Conservation (phyloP, 2,113 vertebrate genomes). For the Dicerorhinus sumatrensis region DNA sequence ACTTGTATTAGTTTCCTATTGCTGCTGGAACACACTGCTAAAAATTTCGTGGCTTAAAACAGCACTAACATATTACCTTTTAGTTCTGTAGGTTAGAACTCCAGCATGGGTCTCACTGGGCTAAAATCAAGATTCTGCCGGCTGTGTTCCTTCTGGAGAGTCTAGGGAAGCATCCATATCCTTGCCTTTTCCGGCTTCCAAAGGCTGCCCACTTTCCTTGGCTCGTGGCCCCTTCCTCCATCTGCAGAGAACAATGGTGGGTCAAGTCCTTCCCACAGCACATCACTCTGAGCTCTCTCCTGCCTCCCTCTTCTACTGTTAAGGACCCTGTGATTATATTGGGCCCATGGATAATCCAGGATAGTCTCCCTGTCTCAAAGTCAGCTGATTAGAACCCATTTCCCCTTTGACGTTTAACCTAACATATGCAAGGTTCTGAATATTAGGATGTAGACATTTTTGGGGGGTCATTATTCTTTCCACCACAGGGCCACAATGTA, state of each 20-base stretch:
- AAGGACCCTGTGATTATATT: neutral
- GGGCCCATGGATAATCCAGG: accelerated
- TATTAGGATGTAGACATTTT: neutral
- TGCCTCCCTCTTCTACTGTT: neutral
- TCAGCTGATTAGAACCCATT: neutral
- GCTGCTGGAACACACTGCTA: neutral
- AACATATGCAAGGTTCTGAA: neutral
- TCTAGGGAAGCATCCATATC: neutral
- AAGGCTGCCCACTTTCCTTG: neutral
- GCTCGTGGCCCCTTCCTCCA: accelerated
- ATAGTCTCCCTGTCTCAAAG: neutral
- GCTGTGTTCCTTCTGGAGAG: neutral
- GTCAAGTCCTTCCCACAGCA: neutral
- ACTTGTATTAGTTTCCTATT: neutral
- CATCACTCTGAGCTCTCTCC: neutral
- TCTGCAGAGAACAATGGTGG: neutral
- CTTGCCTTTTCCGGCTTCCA: neutral
- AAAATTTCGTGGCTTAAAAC: neutral
- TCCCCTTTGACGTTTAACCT: neutral
- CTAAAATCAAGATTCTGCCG: neutral
- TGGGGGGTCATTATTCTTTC: neutral
- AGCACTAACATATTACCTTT: neutral
- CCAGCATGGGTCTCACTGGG: neutral
- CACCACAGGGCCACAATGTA: neutral
- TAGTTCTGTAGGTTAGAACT: neutral